Evolutionary conservation across 2,797 vertebrate genomes (phyloP).

Genomic region (Basileuterus tristriatus): DNA sequence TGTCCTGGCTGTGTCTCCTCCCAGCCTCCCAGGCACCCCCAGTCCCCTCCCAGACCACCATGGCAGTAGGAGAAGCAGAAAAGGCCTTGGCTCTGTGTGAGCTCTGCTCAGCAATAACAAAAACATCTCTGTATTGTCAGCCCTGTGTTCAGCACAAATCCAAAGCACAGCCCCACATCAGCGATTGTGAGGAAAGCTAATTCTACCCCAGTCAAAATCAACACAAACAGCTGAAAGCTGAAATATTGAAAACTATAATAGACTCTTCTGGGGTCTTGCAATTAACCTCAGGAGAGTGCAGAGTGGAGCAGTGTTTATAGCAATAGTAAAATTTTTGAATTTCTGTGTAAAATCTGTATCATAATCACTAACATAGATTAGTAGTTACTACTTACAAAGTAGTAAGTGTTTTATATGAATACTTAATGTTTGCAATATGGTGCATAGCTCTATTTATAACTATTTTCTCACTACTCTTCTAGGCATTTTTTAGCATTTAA

Average conservation of each 20-base stretch:
- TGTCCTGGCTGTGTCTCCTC: background rate
- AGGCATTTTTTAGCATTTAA: background rate
- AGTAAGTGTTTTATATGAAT: background rate
- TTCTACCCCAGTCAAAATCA: background rate
- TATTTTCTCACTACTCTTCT: background rate
- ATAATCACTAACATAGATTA: background rate
- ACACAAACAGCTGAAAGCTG: background rate
- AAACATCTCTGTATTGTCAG: background rate
- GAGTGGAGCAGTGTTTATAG: rapidly evolving
- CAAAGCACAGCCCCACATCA: background rate
- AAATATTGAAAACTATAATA: background rate
- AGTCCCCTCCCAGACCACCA: no score
- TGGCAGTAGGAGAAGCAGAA: background rate
- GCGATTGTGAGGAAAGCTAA: background rate
- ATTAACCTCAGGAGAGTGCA: background rate
- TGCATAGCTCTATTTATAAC: background rate
- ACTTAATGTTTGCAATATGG: background rate
- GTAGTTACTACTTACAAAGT: background rate
- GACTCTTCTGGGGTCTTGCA: background rate
- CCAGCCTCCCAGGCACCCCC: rapidly evolving
- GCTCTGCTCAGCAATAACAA: background rate
- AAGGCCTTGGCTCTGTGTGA: background rate
- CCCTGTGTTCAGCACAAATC: background rate
- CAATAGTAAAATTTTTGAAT: background rate
- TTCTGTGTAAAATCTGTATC: background rate